phyloP scores from a whole-genome alignment of 1,140 invertebrate genomes.

The Anoplophora glabripennis region DNA sequence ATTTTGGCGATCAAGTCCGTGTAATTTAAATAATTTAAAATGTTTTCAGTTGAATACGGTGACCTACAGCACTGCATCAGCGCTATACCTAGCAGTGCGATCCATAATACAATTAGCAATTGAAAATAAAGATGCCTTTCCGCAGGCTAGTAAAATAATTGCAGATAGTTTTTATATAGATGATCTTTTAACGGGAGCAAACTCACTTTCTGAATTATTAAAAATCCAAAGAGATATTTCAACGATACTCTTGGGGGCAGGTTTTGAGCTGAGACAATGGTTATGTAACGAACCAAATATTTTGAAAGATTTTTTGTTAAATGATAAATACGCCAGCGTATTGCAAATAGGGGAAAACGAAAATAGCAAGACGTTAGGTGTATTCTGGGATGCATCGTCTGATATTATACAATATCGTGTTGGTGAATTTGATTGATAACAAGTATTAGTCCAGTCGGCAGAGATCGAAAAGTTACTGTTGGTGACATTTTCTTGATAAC shows the following conservation, averaged over 20 bases:
- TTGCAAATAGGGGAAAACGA: constrained; percentile 26
- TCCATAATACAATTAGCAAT: constrained; percentile 38
- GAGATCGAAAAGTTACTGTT: too few relatives aligned
- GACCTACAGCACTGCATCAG: constrained; percentile 42
- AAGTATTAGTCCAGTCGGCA: too few relatives aligned
- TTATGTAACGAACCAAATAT: constrained; percentile 23
- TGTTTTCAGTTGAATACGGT: constrained; percentile 36
- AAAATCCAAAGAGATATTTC: constrained; percentile 24
- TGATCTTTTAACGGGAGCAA: constrained; percentile 46
- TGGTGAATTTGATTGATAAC: too few relatives aligned
- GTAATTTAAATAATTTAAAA: constrained; percentile 26
- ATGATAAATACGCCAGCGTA: constrained; percentile 18
- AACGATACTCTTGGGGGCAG: constrained; percentile 20
- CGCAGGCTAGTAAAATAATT: constrained; percentile 35
- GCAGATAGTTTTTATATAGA: constrained; percentile 50
- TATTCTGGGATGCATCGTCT: constrained; percentile 14
- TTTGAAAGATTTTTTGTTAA: constrained; percentile 6
- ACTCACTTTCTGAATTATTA: constrained; percentile 21
- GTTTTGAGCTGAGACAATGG: constrained; percentile 37
- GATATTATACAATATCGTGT: constrained; percentile 19
- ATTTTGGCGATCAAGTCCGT: constrained; percentile 37
- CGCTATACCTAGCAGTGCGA: constrained; percentile 42
- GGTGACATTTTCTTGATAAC: too few relatives aligned
- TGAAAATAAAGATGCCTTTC: constrained; percentile 29
- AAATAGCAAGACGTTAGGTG: constrained; percentile 34